These are phyloP conservation scores for Sturnus vulgaris DNA, from an alignment of 2,113 vertebrate genomes.

Conservation along the genomic window DNA sequence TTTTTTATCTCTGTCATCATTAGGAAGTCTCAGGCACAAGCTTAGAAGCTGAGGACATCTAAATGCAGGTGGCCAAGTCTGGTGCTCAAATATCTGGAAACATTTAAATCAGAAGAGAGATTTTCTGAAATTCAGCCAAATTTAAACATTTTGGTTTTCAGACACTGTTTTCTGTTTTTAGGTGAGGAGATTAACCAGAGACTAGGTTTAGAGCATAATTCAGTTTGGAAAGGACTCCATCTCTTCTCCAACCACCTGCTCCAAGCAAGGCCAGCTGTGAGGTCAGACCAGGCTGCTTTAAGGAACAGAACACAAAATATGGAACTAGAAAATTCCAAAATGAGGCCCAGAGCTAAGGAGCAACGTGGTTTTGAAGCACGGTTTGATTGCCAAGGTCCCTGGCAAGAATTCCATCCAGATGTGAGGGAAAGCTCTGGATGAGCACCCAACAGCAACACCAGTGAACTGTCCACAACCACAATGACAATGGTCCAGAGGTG, in stretches of 20 bases:
- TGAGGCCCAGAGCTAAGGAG: not conserved
- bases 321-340: not conserved
- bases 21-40: not conserved
- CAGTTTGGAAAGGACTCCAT: not conserved
- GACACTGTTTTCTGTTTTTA: not conserved
- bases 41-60: not conserved
- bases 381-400: not conserved
- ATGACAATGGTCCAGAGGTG: not conserved
- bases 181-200: not conserved
- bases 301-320: not conserved
- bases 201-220: not conserved
- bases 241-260: not conserved
- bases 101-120: not conserved
- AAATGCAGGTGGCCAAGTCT: not conserved
- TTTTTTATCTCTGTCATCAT: not conserved
- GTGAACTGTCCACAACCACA: not conserved
- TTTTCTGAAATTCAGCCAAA: not conserved
- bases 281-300: not conserved
- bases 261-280: not conserved
- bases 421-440: not conserved
- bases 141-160: not conserved
- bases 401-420: not conserved
- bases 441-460: rapidly evolving
- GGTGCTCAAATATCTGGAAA: not conserved
- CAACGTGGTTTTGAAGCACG: not conserved